A percentile compares a stretch with the other conserved stretches of the same genome.
phyloP scores from a whole-genome alignment of 2,113 vertebrate genomes.

The Aptenodytes forsteri region DNA sequence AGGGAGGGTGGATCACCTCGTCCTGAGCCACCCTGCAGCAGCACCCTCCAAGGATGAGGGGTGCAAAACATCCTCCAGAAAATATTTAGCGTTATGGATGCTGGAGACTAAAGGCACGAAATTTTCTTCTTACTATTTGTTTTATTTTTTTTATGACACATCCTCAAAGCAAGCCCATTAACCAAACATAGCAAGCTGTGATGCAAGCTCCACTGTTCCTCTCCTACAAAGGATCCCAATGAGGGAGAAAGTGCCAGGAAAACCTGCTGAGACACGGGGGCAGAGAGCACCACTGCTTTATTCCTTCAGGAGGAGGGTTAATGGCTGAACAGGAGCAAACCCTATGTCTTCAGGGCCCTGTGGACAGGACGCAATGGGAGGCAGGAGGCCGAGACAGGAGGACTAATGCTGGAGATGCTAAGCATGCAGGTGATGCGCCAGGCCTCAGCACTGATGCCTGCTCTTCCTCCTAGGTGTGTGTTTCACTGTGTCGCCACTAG shows the following conservation, averaged over 20 bases:
- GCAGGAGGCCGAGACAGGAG: neutral
- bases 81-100: neutral
- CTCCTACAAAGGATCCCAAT: neutral
- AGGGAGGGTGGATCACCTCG: neutral
- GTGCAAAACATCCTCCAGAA: neutral
- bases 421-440: neutral
- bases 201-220: neutral
- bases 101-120: neutral
- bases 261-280: neutral
- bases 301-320: neutral
- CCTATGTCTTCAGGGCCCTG: neutral
- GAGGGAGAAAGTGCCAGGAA: neutral
- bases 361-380: neutral
- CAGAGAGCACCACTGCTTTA: neutral
- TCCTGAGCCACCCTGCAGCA: neutral
- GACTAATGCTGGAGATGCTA: neutral
- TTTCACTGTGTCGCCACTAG: neutral
- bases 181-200: neutral
- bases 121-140: neutral
- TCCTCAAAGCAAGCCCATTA: neutral
- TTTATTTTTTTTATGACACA: neutral
- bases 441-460: neutral
- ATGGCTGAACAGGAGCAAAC: neutral
- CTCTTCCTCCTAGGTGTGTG: neutral
- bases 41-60: neutral